Base-by-base conservation (phyloP, 2,888 invertebrate genomes). In the Dicyrtomina minuta region DNA sequence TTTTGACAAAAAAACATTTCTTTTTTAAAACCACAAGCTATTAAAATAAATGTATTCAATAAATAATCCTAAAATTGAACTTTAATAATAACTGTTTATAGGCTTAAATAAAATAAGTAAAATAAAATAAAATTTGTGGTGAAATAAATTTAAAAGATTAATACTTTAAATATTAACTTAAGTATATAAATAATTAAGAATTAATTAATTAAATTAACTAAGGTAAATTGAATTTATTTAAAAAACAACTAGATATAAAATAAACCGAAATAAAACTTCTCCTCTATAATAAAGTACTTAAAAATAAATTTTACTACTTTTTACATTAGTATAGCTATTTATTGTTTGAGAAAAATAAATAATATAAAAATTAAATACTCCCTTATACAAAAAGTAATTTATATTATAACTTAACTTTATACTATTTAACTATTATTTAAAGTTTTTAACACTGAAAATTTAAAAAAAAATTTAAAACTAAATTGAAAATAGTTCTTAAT, bases 321-420 rank as follows among this genome's bases (percentile, higher is more conserved):
- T 87, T 82, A 85, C 86, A 86, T 79, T 83, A 82, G 79, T 79
- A 80, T 87, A 86, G 82, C 84, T 86, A 86, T 85, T 85, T 84
- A 84, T 83, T 85, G 85, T 86, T 88, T 86, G 86, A 85, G 84
- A 87, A 83, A 81, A 82, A 70, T 53, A 65, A 80, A 79, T 80
- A 77, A 33, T 33, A 8, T 33, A 79, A 80, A 79, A 77, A 81
- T 78, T 88, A 84, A 84, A 87, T 85, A 84, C 86, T 85, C 86
- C 86, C 87, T 88, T 86, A 88, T 88, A 88, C 88, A 85, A 87
- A 88, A 88, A 87, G 87, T 88, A 84, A 81, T 82, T 85, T 85
- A 82, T 83, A 68, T 85, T 62, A 20, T 15, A 60, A 86, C 84
- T 83, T 82, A 86, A 84, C 85, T 86, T 86, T 82, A 77, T 39